Evolutionary conservation across 2,797 vertebrate species (phyloP).

Genomic region (Scomberomorus guttatus): DNA sequence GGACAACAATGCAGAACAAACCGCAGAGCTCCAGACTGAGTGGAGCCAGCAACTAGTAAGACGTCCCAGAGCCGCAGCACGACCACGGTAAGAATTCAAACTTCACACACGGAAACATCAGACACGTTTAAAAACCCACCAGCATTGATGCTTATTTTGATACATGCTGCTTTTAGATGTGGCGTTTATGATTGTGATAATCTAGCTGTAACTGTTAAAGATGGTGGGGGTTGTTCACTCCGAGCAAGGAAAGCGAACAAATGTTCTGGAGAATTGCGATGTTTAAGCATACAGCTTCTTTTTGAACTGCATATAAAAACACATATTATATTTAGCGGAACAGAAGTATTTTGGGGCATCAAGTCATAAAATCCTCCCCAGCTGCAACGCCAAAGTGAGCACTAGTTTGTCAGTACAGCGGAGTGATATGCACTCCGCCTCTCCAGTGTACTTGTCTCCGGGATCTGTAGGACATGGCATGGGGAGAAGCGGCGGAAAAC

Average conservation of each 20-base stretch:
- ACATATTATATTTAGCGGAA: accelerated
- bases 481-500: constrained; percentile 65
- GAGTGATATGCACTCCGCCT: constrained; percentile 83
- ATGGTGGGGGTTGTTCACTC: not conserved
- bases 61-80: constrained; percentile 84
- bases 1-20: constrained; percentile 65
- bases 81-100: constrained; percentile 65
- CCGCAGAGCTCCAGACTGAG: constrained; percentile 81
- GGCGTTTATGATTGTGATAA: not conserved
- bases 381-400: constrained; percentile 20
- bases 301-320: not conserved
- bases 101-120: constrained; percentile 26
- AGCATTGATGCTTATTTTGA: accelerated
- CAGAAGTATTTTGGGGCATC: accelerated
- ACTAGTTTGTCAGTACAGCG: constrained; percentile 78
- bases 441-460: constrained; percentile 81
- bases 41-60: constrained; percentile 85
- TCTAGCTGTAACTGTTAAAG: not conserved
- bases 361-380: accelerated
- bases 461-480: constrained; percentile 78
- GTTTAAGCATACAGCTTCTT: not conserved
- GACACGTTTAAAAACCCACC: not conserved
- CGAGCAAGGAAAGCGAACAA: not conserved
- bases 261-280: not conserved
- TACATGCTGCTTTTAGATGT: not conserved